These are phyloP conservation scores for Drosophila phalerata DNA, from an alignment of 2,888 invertebrate species.

Conservation along the genomic window DNA sequence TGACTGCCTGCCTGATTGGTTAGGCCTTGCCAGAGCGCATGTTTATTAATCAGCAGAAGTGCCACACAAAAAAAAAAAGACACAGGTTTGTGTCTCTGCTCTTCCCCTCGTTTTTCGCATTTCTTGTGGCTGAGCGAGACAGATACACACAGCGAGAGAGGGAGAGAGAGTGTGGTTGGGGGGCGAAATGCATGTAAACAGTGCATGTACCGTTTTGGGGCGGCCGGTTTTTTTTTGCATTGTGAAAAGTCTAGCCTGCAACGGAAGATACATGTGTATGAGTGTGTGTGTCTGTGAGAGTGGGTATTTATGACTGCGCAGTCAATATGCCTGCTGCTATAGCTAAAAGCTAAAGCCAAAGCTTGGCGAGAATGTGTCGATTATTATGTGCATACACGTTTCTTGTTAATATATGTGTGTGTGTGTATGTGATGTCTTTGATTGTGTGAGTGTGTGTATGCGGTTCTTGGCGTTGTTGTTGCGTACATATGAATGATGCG, in stretches of 20 bases:
- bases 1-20: conserved; percentile 60
- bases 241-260: conserved; percentile 60
- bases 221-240: conserved; percentile 65
- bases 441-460: conserved; percentile 40
- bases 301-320: conserved; percentile 74
- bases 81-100: conserved; percentile 50
- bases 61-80: conserved; percentile 51
- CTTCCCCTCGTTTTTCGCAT: conserved; percentile 50
- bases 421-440: conserved; percentile 23
- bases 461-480: conserved; percentile 52
- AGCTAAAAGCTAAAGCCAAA: conserved; percentile 41
- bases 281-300: conserved; percentile 24
- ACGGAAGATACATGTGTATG: conserved; percentile 22
- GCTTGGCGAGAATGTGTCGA: conserved; percentile 73
- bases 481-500: conserved; percentile 67
- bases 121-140: conserved; percentile 50
- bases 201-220: conserved; percentile 67
- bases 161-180: conserved; percentile 9
- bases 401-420: conserved; percentile 44
- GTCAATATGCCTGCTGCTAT: conserved; percentile 53
- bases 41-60: conserved; percentile 75
- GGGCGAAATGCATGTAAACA: conserved; percentile 53
- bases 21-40: conserved; percentile 77
- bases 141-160: conserved; percentile 21
- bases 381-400: conserved; percentile 75